Evolutionary conservation across 2,797 vertebrate species (phyloP).

Genomic region (Cossypha niveicapilla): DNA sequence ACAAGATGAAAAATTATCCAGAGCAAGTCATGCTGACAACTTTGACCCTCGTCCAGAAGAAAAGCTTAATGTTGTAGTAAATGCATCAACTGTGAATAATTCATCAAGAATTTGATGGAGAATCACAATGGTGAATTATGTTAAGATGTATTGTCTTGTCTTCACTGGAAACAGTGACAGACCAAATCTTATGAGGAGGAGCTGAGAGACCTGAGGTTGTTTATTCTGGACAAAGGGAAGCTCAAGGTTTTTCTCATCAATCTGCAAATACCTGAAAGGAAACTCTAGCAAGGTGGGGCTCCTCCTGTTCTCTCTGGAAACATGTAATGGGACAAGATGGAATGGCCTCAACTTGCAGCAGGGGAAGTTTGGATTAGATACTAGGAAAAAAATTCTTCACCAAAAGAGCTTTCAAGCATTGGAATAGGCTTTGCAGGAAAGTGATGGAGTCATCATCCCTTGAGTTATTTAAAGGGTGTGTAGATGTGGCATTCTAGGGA

Average conservation of each 20-base stretch:
- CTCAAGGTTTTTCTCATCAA: not conserved
- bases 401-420: not conserved
- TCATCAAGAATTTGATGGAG: not conserved
- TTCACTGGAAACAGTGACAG: not conserved
- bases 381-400: not conserved
- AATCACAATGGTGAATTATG: not conserved
- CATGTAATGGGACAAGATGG: not conserved
- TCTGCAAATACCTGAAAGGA: not conserved
- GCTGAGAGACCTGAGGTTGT: rapidly evolving
- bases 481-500: not conserved
- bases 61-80: not conserved
- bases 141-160: not conserved
- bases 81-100: not conserved
- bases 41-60: not conserved
- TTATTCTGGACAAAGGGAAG: not conserved
- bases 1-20: not conserved
- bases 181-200: not conserved
- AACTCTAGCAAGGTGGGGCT: rapidly evolving
- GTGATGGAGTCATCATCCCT: not conserved
- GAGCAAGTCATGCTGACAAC: not conserved
- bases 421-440: rapidly evolving
- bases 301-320: not conserved
- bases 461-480: not conserved
- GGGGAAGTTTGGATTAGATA: not conserved
- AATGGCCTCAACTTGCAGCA: not conserved